Conservation (phyloP, 1,140 invertebrate genomes). For the Dinoponera quadriceps region DNA sequence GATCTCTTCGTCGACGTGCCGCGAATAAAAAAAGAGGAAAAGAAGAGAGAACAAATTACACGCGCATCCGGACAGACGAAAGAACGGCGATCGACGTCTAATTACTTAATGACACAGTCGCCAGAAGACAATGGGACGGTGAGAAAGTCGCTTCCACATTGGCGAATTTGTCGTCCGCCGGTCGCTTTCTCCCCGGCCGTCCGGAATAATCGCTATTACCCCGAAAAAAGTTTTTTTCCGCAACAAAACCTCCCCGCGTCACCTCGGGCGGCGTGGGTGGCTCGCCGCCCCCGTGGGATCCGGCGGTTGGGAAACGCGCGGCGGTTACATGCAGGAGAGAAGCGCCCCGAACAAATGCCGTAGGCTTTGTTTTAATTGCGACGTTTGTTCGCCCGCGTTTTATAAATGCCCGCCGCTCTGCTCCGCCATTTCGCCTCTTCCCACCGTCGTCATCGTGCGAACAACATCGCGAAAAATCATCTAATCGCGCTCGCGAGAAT, state of each 20-base stretch:
- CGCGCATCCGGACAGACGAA: background rate
- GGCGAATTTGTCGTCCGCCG: constrained; percentile 26
- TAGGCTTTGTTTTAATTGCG: constrained; percentile 76
- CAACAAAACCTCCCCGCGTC: constrained; percentile 41
- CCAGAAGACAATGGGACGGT: constrained; percentile 9
- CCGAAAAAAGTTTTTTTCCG: constrained; percentile 47
- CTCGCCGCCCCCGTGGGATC: constrained; percentile 42
- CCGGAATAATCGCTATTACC: constrained; percentile 47
- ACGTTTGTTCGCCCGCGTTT: constrained; percentile 69
- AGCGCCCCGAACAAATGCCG: constrained; percentile 65
- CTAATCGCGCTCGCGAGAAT: constrained; percentile 19
- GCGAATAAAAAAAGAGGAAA: background rate
- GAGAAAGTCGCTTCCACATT: constrained; percentile 43
- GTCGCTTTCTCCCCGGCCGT: background rate
- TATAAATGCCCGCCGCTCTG: constrained; percentile 44
- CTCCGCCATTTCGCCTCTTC: constrained; percentile 12
- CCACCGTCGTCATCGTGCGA: background rate
- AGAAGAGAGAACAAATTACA: background rate
- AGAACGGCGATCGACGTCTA: constrained; percentile 31
- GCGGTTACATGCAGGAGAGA: background rate
- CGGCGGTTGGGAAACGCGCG: constrained; percentile 50
- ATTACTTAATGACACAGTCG: constrained; percentile 26
- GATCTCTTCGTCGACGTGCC: background rate
- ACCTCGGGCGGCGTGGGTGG: constrained; percentile 47
- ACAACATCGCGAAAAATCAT: constrained; percentile 21